Conservation (phyloP, 2,113 vertebrate species). For the Haplochromis burtoni region DNA sequence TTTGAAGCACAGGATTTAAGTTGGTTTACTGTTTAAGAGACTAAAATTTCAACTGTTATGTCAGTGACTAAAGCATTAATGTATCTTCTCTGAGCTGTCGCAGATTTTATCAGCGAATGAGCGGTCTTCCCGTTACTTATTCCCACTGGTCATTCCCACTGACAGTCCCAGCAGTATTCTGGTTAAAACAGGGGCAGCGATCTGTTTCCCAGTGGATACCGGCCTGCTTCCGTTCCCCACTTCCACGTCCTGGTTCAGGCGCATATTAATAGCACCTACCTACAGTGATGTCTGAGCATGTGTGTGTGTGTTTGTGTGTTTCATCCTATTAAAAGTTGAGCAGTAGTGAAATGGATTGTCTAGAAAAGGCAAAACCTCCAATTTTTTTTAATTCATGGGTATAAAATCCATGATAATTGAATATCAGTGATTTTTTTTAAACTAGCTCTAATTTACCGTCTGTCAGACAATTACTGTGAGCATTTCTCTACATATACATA, state of each 20-base stretch:
- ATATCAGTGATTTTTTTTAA: neutral
- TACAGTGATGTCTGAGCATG: conserved; percentile 12
- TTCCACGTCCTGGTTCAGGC: conserved; percentile 68
- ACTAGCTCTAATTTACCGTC: neutral
- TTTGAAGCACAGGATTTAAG: neutral
- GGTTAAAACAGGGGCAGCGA: conserved; percentile 38
- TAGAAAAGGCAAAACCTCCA: neutral
- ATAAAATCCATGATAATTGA: neutral
- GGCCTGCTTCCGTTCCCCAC: conserved; percentile 66
- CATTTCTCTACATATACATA: neutral
- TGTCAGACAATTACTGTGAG: neutral
- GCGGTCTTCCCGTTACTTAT: conserved; percentile 17
- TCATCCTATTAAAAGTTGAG: neutral
- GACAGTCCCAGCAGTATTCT: conserved; percentile 41
- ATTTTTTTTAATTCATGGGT: neutral
- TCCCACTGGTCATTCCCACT: conserved; percentile 45
- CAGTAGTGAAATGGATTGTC: neutral
- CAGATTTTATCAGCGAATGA: conserved; percentile 17
- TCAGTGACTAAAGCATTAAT: neutral
- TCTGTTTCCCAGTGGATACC: conserved; percentile 49
- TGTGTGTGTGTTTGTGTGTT: neutral
- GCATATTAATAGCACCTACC: conserved; percentile 58
- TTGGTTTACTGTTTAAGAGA: neutral
- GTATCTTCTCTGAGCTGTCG: neutral
- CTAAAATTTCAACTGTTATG: neutral